Conservation (phyloP, 2,797 vertebrate genomes). For the Echiichthys vipera region DNA sequence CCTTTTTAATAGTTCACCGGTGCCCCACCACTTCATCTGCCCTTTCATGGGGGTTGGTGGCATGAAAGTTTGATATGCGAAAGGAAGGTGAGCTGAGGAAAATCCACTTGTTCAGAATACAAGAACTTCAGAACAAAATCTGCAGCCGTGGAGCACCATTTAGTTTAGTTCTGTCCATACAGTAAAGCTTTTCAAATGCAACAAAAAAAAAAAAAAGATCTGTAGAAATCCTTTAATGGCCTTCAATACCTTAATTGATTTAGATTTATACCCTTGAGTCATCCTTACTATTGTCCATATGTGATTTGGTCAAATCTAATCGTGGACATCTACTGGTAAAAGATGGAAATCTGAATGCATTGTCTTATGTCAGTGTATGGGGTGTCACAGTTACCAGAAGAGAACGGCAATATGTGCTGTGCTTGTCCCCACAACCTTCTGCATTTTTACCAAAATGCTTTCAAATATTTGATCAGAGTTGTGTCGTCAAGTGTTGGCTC, state of each 20-base stretch:
- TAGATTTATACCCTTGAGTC: background rate
- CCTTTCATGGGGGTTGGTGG: too few species aligned
- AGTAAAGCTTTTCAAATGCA: background rate
- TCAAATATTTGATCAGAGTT: slow-evolving; percentile 45
- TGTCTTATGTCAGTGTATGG: background rate
- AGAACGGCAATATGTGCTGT: background rate
- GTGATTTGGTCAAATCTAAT: slow-evolving; percentile 1
- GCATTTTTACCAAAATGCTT: background rate
- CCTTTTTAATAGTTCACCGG: too few species aligned
- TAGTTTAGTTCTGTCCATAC: background rate
- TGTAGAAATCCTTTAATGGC: background rate
- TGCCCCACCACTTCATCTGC: too few species aligned
- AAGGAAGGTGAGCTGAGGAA: background rate
- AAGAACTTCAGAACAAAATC: background rate
- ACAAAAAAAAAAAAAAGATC: background rate
- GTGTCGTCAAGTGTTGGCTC: slow-evolving; percentile 40
- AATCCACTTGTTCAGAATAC: background rate
- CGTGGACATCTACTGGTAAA: background rate
- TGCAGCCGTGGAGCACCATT: background rate
- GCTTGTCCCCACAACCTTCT: background rate
- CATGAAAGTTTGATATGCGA: background rate
- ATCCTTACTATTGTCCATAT: background rate
- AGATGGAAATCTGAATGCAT: background rate
- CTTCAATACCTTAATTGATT: background rate
- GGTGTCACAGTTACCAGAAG: background rate